Evolutionary conservation across 1,140 invertebrate genomes (phyloP).

Genomic region (Eubasilissa regina): DNA sequence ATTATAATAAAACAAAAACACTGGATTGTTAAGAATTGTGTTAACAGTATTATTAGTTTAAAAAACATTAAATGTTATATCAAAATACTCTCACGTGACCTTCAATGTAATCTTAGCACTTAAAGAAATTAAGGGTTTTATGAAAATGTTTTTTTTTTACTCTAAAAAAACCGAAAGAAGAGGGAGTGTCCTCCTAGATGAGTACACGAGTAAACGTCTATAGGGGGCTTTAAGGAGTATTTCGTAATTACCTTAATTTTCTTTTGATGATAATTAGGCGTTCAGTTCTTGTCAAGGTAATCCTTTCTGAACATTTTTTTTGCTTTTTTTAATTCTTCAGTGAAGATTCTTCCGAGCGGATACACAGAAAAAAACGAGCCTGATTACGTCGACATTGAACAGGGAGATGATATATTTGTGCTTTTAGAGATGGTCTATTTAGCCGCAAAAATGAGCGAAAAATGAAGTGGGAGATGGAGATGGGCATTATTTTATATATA

Average conservation of each 20-base stretch:
- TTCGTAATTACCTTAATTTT: slow-evolving; percentile 58
- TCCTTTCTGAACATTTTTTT: slow-evolving; percentile 39
- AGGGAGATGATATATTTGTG: slow-evolving; percentile 1
- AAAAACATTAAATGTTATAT: neutral
- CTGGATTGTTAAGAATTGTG: no score
- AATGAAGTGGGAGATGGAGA: no score
- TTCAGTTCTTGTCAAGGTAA: slow-evolving; percentile 53
- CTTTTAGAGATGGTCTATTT: neutral
- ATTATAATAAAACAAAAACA: no score
- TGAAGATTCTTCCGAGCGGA: neutral
- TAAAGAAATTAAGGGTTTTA: neutral
- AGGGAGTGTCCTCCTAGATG: neutral
- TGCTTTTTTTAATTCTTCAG: slow-evolving; percentile 7
- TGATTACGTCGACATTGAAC: slow-evolving; percentile 31
- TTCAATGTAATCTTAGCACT: neutral
- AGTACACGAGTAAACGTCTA: slow-evolving; percentile 42
- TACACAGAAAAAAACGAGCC: slow-evolving; percentile 2
- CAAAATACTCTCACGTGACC: neutral
- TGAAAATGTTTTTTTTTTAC: slow-evolving; percentile 9
- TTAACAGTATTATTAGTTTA: no score
- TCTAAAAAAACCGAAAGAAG: slow-evolving; percentile 20
- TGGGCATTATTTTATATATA: no score
- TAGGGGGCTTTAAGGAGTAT: slow-evolving; percentile 49
- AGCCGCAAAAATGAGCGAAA: no score
- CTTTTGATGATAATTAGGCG: slow-evolving; percentile 58